A percentile compares a stretch with the other conserved stretches of the same genome.
These are phyloP conservation scores for Drosophila trichaetosa DNA, from an alignment of 2,888 invertebrate genomes.

Conservation along the genomic window DNA sequence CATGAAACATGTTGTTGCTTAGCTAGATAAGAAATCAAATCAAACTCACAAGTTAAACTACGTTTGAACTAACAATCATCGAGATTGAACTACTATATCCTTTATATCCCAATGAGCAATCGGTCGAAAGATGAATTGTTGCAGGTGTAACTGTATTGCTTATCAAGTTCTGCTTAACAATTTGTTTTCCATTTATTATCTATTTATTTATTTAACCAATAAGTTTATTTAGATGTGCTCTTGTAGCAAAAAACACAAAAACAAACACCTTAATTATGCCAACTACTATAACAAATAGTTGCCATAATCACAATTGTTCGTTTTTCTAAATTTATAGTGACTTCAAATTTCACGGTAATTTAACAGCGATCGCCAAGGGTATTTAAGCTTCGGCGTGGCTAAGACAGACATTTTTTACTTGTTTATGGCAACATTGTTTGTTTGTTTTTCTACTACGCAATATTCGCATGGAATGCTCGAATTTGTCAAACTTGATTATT, in stretches of 20 bases:
- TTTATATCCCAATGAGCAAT: no score
- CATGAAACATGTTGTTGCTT: neutral
- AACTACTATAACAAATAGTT: neutral
- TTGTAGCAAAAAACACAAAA: neutral
- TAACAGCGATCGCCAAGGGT: neutral
- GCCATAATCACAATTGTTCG: neutral
- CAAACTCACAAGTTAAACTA: neutral
- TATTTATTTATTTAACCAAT: neutral
- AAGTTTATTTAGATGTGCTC: neutral
- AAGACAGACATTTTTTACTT: neutral
- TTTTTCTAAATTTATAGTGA: neutral
- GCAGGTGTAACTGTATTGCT: no score
- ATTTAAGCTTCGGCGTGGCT: neutral
- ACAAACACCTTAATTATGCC: neutral
- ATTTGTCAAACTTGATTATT: slow-evolving; percentile 56
- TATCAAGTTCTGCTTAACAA: neutral
- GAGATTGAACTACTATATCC: no score
- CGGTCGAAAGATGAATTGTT: no score
- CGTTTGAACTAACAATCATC: no score
- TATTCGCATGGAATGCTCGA: slow-evolving; percentile 41
- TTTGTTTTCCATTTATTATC: neutral
- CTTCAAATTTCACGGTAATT: neutral
- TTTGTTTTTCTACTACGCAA: slow-evolving; percentile 49
- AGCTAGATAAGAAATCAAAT: neutral
- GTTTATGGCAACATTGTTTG: slow-evolving; percentile 35